A percentile compares a stretch with the other conserved stretches of the same genome.
phyloP scores from a whole-genome alignment of 2,888 invertebrate genomes.

The Limnephilus rhombicus region DNA sequence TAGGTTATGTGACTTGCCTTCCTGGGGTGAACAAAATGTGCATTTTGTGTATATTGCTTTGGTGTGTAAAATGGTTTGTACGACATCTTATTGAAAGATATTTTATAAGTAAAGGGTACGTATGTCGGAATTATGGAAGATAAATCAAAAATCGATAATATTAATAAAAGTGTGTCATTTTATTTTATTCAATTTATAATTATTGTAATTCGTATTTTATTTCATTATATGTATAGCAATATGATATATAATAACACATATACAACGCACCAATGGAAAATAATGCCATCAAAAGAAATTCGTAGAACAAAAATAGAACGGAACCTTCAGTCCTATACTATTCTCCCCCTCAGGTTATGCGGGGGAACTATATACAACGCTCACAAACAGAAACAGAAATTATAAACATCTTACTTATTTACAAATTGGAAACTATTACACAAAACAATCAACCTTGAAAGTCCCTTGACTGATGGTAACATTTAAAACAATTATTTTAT shows the following conservation, averaged over 20 bases:
- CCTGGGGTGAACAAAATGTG: neutral
- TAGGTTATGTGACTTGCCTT: neutral
- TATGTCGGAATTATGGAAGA: neutral
- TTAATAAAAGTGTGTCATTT: slow-evolving; percentile 67
- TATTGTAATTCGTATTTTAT: slow-evolving; percentile 66
- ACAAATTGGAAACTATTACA: slow-evolving; percentile 67
- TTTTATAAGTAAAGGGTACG: neutral
- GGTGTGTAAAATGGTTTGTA: neutral
- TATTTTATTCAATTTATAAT: slow-evolving; percentile 66
- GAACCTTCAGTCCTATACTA: slow-evolving; percentile 63
- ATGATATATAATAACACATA: slow-evolving; percentile 67
- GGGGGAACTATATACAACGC: slow-evolving; percentile 56
- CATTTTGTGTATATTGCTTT: neutral
- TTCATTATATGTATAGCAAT: slow-evolving; percentile 66
- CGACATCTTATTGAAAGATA: neutral
- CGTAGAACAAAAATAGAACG: slow-evolving; percentile 61
- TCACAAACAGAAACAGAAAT: slow-evolving; percentile 53
- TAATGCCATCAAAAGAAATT: slow-evolving; percentile 65
- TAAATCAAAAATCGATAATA: slow-evolving; percentile 56
- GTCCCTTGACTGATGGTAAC: slow-evolving; percentile 65
- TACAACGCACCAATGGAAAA: slow-evolving; percentile 67
- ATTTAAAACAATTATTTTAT: slow-evolving; percentile 63
- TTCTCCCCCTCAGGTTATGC: slow-evolving; percentile 33
- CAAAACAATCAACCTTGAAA: slow-evolving; percentile 64
- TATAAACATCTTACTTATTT: slow-evolving; percentile 62